phyloP scores from a whole-genome alignment of 2,113 vertebrate genomes.

The Entelurus aequoreus region DNA sequence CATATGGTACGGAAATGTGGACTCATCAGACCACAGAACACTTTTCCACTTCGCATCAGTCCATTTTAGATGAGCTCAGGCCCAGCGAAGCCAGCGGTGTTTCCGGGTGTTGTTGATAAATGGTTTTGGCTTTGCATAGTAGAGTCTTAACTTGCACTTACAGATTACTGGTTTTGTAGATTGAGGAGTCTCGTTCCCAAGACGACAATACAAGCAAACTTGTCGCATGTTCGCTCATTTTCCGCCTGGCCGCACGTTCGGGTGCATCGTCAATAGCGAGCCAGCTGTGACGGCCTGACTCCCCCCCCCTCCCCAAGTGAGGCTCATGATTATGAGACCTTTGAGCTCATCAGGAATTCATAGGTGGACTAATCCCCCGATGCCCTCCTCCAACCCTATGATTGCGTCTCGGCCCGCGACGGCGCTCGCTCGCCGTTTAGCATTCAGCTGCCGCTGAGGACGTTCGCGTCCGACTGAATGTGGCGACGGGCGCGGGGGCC shows the following conservation, averaged over 20 bases:
- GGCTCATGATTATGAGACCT: constrained; percentile 37
- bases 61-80: too few relatives aligned
- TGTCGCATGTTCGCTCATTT: not conserved
- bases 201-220: too few relatives aligned
- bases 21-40: too few relatives aligned
- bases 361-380: constrained; percentile 59
- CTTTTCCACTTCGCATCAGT: too few relatives aligned
- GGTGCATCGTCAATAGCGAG: constrained; percentile 17
- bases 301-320: constrained; percentile 20
- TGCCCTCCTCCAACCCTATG: constrained; percentile 18
- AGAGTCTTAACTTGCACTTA: too few relatives aligned
- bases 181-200: too few relatives aligned
- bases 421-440: constrained; percentile 51
- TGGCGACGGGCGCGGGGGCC: constrained; percentile 65
- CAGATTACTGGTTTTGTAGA: too few relatives aligned
- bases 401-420: constrained; percentile 51
- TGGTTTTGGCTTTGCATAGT: too few relatives aligned
- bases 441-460: constrained; percentile 90
- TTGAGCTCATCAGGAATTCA: constrained; percentile 67
- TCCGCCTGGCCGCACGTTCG: not conserved
- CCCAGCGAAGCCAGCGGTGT: too few relatives aligned
- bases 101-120: too few relatives aligned
- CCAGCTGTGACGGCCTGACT: constrained; percentile 4
- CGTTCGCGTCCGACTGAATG: constrained; percentile 83
- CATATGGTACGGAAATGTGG: too few relatives aligned